phyloP scores from a whole-genome alignment of 2,113 vertebrate genomes.

The Prolemur simus region DNA sequence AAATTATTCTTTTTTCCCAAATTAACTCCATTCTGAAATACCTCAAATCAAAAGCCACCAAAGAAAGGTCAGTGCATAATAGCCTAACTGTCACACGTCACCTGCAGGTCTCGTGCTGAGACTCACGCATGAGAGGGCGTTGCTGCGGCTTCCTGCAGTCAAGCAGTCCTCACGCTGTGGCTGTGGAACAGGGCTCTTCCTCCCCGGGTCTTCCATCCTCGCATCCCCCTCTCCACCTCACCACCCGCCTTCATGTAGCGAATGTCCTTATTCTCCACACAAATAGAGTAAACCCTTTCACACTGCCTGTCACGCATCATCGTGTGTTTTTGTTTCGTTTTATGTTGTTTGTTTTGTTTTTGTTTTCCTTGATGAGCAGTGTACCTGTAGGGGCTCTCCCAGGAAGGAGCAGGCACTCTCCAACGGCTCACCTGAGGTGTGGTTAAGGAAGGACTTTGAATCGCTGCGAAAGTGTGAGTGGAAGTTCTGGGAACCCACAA shows the following conservation, averaged over 20 bases:
- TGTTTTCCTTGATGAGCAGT: not conserved
- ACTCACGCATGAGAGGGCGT: not conserved
- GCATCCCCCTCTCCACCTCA: too few relatives aligned
- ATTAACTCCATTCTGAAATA: not conserved
- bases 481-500: too few relatives aligned
- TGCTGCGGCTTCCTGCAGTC: too few relatives aligned
- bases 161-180: rapidly evolving
- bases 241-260: too few relatives aligned
- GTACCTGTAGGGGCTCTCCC: too few relatives aligned
- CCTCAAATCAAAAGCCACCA: not conserved
- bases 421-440: not conserved
- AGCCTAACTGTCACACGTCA: not conserved
- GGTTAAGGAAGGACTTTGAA: not conserved
- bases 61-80: not conserved
- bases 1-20: not conserved
- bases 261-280: not conserved
- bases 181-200: not conserved
- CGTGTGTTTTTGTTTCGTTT: not conserved
- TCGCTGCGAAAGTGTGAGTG: not conserved
- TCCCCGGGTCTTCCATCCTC: rapidly evolving
- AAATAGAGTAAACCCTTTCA: not conserved
- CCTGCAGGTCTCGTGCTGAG: too few relatives aligned
- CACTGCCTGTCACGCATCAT: rapidly evolving
- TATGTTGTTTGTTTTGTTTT: not conserved
- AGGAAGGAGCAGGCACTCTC: not conserved